Conservation (phyloP, 1,140 invertebrate species). For the Drosophila tristis region DNA sequence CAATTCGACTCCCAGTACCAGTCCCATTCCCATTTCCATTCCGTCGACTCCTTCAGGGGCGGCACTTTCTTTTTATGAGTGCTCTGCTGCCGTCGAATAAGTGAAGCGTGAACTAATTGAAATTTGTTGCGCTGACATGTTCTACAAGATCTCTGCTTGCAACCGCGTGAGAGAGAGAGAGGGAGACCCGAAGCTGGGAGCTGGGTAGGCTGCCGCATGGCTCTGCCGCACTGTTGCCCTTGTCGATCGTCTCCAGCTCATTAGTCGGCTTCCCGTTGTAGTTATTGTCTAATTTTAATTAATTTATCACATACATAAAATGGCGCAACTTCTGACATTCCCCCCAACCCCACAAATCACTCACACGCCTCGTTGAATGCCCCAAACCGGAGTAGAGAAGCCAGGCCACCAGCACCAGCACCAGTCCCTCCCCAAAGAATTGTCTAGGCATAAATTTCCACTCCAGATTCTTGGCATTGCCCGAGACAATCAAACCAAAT, state of each 20-base stretch:
- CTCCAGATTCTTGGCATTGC: conserved; percentile 65
- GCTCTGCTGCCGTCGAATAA: conserved; percentile 58
- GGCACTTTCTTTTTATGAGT: conserved; percentile 77
- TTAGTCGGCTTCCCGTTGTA: conserved; percentile 69
- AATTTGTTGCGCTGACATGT: conserved; percentile 82
- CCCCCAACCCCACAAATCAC: conserved; percentile 64
- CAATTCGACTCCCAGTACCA: conserved; percentile 20
- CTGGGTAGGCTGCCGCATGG: neutral
- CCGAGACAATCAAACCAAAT: conserved; percentile 69
- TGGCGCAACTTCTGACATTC: conserved; percentile 61
- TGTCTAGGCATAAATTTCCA: conserved; percentile 65
- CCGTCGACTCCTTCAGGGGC: conserved; percentile 32
- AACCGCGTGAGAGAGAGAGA: conserved; percentile 12
- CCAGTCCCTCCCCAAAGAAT: neutral
- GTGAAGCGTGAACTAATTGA: conserved; percentile 83
- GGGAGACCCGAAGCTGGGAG: neutral
- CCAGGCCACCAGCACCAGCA: neutral
- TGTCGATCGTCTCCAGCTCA: conserved; percentile 75
- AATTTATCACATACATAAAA: conserved; percentile 81
- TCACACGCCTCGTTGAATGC: conserved; percentile 73
- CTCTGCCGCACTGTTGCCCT: conserved; percentile 17
- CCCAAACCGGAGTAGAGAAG: conserved; percentile 7
- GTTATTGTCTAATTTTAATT: conserved; percentile 82
- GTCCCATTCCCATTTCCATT: conserved; percentile 21
- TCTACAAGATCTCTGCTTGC: conserved; percentile 63